Evolutionary conservation across 1,140 invertebrate genomes (phyloP), one percentile per base, ranked within the genome.

Genomic region (Drosophila repletoides): DNA sequence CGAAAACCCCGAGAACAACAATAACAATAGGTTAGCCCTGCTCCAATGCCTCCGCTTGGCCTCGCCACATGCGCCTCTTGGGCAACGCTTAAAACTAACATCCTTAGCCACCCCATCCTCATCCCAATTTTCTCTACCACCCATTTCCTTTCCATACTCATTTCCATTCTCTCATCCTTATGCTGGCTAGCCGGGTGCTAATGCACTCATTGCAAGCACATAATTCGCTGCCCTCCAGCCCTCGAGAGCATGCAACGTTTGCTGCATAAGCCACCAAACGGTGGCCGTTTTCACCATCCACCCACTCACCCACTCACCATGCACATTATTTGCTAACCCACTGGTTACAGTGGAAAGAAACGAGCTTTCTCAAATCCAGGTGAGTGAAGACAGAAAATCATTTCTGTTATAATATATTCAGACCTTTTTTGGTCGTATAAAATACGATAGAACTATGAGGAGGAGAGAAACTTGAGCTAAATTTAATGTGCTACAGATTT

Each of bases 131-230:
- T 29, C 34, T 41, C 7, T n/a, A 28, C 26, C n/a, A 4, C 0
- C 5, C 15, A 10, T 2, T 28, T 15, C 24, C 5, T 22, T 3
- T 1, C 1, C 29, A 52, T 36, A 10, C 40, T 40, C 40, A 28
- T 58, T 31, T 21, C 33, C 21, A 31, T 38, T 36, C 45, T 36
- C 45, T 46, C 43, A 45, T 46, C 56, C 41, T 22, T 24, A 45
- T 56, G 33, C 56, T 24, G 51, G 33, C 56, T 24, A 29, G 34
- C 48, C 52, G 69, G 77, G 79, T 84, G 80, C 79, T 84, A 84
- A 84, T 84, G 79, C 80, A 84, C 79, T 84, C 79, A 67, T 49
- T 72, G 66, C 70, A 84, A 84, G 79, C 79, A 84, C 80, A 84
- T 84, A 84, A 84, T 84, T 84, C 71, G 79, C 74, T 83, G 77